Evolutionary conservation across 2,888 invertebrate genomes (phyloP).

Genomic region (Erebia palarica): DNA sequence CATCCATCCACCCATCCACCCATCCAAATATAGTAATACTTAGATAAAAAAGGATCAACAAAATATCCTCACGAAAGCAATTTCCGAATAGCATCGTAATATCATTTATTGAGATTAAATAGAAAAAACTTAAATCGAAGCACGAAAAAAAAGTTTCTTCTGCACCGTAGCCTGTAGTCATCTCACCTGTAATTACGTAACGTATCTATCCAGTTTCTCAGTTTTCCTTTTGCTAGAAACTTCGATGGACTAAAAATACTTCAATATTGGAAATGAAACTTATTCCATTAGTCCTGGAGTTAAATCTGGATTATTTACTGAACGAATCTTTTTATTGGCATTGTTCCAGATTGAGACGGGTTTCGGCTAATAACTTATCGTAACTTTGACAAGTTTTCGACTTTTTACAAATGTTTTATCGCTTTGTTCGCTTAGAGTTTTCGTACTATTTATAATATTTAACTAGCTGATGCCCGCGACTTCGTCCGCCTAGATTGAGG

Average conservation of each 20-base stretch:
- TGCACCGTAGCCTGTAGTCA: not conserved
- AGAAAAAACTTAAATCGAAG: not conserved
- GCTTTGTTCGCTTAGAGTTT: not conserved
- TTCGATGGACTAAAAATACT: conserved; percentile 22
- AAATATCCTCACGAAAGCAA: not conserved
- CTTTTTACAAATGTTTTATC: conserved; percentile 23
- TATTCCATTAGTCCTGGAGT: conserved; percentile 28
- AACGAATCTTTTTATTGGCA: conserved; percentile 34
- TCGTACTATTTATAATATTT: too few species aligned
- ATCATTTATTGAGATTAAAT: not conserved
- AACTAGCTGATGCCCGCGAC: too few species aligned
- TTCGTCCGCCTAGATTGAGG: too few species aligned
- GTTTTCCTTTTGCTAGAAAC: conserved; percentile 13
- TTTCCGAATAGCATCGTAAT: not conserved
- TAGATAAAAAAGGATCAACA: not conserved
- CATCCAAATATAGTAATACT: too few species aligned
- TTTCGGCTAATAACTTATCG: conserved; percentile 34
- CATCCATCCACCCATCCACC: too few species aligned
- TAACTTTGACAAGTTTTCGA: conserved; percentile 37
- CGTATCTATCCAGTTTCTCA: conserved; percentile 13
- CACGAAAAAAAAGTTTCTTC: conserved; percentile 8
- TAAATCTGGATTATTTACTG: conserved; percentile 33
- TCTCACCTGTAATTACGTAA: conserved; percentile 21
- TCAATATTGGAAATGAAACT: conserved; percentile 29
- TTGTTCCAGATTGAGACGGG: conserved; percentile 35